Conservation (phyloP, 2,797 vertebrate genomes). For the Triplophysa bombifrons region DNA sequence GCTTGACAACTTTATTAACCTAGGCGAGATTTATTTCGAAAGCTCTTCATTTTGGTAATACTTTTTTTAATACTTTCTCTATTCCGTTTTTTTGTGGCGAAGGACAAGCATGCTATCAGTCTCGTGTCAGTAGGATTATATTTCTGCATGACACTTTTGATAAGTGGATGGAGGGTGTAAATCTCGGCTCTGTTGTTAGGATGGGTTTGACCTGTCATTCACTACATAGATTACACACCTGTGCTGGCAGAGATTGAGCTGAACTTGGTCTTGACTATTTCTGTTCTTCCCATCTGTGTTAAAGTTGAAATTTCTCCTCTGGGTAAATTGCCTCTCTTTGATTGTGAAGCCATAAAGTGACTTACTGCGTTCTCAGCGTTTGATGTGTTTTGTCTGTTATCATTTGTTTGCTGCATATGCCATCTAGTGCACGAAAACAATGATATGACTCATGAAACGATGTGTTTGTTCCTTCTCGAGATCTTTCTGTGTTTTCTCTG, state of each 20-base stretch:
- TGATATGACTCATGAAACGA: constrained; percentile 40
- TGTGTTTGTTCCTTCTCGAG: constrained; percentile 30
- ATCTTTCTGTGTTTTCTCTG: constrained; percentile 24
- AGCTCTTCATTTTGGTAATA: constrained; percentile 66
- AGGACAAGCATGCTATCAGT: constrained; percentile 67
- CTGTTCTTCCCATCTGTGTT: constrained; percentile 7
- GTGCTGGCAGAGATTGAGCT: constrained; percentile 20
- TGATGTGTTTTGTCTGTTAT: constrained; percentile 36
- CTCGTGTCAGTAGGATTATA: constrained; percentile 62
- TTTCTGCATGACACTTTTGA: constrained; percentile 50
- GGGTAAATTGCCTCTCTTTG: constrained; percentile 36
- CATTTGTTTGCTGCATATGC: constrained; percentile 57
- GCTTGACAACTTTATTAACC: constrained; percentile 75
- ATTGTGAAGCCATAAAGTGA: constrained; percentile 25
- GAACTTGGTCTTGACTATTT: constrained; percentile 30
- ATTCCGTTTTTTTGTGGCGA: constrained; percentile 57
- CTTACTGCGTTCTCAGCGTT: constrained; percentile 6
- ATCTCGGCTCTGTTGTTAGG: constrained; percentile 62
- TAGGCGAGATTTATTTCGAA: constrained; percentile 66
- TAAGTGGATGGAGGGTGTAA: constrained; percentile 57
- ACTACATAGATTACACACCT: constrained; percentile 44
- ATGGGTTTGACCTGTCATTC: constrained; percentile 57
- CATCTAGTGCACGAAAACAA: constrained; percentile 54
- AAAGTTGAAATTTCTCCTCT: neutral
- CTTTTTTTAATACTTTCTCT: constrained; percentile 50